A percentile compares a stretch with the other conserved stretches of the same genome.
Conservation (phyloP, 1,140 invertebrate genomes). For the Hycleus phaleratus region DNA sequence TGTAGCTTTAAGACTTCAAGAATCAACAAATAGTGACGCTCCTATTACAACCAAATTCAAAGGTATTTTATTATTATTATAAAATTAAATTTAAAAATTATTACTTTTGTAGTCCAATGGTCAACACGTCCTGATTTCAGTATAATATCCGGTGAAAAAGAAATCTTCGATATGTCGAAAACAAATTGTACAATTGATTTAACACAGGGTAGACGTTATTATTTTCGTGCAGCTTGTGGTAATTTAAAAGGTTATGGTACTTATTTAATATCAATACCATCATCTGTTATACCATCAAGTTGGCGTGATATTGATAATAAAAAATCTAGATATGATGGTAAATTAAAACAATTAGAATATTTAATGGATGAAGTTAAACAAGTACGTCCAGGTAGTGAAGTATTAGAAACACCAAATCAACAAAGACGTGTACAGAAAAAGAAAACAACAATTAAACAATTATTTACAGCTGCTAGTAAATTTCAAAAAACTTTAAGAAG, state of each 20-base stretch:
- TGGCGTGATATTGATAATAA: conserved; percentile 73
- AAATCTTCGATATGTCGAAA: conserved; percentile 61
- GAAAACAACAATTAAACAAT: conserved; percentile 86
- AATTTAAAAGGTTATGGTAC: conserved; percentile 87
- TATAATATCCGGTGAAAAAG: conserved; percentile 64
- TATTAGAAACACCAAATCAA: conserved; percentile 47
- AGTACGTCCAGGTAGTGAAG: conserved; percentile 53
- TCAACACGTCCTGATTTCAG: conserved; percentile 74
- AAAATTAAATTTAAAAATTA: not conserved
- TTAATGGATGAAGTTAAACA: conserved; percentile 64
- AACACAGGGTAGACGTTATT: conserved; percentile 74
- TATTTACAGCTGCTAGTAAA: conserved; percentile 89
- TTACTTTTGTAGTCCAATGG: conserved; percentile 67
- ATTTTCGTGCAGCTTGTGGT: conserved; percentile 75
- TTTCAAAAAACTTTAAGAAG: conserved; percentile 83
- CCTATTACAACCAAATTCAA: conserved; percentile 84
- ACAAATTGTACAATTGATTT: conserved; percentile 60
- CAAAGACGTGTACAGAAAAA: conserved; percentile 65
- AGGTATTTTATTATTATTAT: conserved; percentile 48
- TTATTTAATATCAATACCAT: conserved; percentile 65
- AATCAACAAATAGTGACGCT: conserved; percentile 56
- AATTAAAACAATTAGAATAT: conserved; percentile 63
- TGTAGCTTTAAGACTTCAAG: conserved; percentile 65
- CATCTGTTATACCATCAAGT: conserved; percentile 84
- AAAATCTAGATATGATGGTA: conserved; percentile 52